phyloP scores from a whole-genome alignment of 2,888 invertebrate species.

The Pomacea canaliculata region DNA sequence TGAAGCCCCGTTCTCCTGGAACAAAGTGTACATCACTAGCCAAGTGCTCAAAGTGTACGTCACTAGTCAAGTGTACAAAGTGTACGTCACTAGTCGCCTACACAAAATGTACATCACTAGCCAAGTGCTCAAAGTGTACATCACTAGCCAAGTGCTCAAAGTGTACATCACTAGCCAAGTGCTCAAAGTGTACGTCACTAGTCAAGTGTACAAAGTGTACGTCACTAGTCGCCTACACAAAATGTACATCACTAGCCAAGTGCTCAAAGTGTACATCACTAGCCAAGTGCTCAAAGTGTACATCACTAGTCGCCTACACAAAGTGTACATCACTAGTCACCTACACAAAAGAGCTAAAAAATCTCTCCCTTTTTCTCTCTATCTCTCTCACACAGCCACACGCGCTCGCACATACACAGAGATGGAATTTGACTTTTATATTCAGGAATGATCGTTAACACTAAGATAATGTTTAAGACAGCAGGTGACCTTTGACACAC shows the following conservation, averaged over 20 bases:
- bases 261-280: no score
- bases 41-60: no score
- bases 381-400: background rate
- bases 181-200: no score
- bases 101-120: background rate
- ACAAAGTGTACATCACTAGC: background rate
- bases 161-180: background rate
- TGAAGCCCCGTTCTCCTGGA: conserved; percentile 21
- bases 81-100: background rate
- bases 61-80: no score
- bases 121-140: no score
- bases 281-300: background rate
- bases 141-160: no score
- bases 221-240: background rate
- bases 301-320: no score
- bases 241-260: background rate
- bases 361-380: background rate
- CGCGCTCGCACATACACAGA: background rate
- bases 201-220: no score
- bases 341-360: background rate
- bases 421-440: no score
- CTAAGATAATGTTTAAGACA: no score
- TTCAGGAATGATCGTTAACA: no score
- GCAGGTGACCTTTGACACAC: no score
- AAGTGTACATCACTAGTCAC: background rate